Base-by-base conservation (phyloP, 2,113 vertebrate species). In the Rhipidura dahli region DNA sequence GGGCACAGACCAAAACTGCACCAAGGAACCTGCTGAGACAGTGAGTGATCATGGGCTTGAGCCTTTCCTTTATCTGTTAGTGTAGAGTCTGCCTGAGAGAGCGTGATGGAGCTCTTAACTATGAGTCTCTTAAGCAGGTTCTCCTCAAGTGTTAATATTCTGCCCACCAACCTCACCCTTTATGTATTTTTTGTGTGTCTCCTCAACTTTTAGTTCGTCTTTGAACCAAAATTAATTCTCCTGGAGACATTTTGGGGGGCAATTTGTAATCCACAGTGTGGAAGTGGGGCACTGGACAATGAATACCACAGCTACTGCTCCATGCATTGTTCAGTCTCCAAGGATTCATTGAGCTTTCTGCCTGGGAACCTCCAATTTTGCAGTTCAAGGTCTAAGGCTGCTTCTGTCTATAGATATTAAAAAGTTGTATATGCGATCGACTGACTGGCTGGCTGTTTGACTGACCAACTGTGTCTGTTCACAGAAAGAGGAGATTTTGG, bases 311-410 rank as follows among this genome's bases (percentile, higher is more conserved):
- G 20, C 28, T 40, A 45, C 9, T 75, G 60, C 70, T 79, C 33
- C 14, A 30, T 53, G 17, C 31, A 16, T 63, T 59, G 10, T n/a
- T 78, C 42, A 12, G 8, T 45, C 65, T 90, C 75, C 53, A 79
- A 68, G 70, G 57, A 72, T 91, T 93, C 89, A 51, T 28, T 61
- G 70, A 94, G 35, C 24, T 95, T 88, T 85, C 85, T 93, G 66
- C 49, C 82, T 69, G 49, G 31, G n/a, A 92, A 54, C 45, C 42
- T 93, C 82, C 71, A 85, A 2, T 83, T 94, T 79, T 90, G 85
- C 90, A 90, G 57, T 87, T 94, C 90, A 91, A 82, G 78, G 44
- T 37, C 49, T 81, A 84, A 83, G 72, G 68, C 47, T 87, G 35
- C 35, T 87, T 73, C 37, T 93, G 50, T 85, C 53, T 68, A 21